Evolutionary conservation across 2,113 vertebrate genomes (phyloP).

Genomic region (Syngnathus floridae): DNA sequence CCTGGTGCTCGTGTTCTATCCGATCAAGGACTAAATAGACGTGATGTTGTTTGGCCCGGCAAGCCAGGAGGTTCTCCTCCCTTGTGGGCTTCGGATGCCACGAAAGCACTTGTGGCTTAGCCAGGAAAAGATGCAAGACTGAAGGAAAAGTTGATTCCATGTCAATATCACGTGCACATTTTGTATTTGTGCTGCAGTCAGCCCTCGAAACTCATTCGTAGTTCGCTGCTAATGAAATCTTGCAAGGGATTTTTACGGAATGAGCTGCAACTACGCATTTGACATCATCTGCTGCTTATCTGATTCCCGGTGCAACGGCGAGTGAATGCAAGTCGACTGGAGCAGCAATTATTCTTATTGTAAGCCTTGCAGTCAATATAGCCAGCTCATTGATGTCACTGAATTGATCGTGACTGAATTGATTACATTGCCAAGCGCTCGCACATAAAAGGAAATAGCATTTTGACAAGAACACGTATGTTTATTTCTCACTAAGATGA

Average conservation of each 20-base stretch:
- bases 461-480: conserved; percentile 5
- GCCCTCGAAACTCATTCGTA: conserved; percentile 12
- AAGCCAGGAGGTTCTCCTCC: conserved; percentile 28
- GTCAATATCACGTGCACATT: conserved; percentile 7
- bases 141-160: conserved; percentile 18
- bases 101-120: conserved; percentile 21
- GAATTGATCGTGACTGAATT: conserved; percentile 21
- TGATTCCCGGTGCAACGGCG: conserved; percentile 25
- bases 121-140: conserved; percentile 22
- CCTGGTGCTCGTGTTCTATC: conserved; percentile 16
- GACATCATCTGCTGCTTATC: conserved; percentile 37
- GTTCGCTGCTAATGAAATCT: conserved; percentile 34
- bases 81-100: conserved; percentile 27
- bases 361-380: conserved; percentile 45
- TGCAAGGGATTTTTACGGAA: conserved; percentile 27
- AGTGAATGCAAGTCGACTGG: conserved; percentile 42
- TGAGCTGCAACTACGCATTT: conserved; percentile 18
- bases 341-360: conserved; percentile 37
- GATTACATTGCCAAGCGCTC: conserved; percentile 23
- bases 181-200: neutral
- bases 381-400: conserved; percentile 37
- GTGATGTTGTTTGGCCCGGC: conserved; percentile 12
- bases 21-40: conserved; percentile 27
- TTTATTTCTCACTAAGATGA: conserved; percentile 6
- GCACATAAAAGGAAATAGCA: conserved; percentile 1